phyloP scores from a whole-genome alignment of 2,113 vertebrate species.

The Cettia cetti region DNA sequence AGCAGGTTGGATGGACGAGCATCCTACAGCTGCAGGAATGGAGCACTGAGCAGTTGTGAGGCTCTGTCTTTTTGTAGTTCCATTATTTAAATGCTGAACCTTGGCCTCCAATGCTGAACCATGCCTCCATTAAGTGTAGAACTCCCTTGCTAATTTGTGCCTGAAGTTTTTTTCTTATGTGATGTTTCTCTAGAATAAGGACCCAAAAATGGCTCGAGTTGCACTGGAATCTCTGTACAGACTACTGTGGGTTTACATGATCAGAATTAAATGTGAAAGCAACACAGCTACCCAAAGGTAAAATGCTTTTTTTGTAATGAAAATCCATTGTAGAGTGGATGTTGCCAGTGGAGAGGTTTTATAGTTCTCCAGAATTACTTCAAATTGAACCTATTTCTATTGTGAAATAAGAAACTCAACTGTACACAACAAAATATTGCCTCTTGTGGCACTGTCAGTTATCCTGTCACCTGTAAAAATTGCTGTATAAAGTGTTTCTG shows the following conservation, averaged over 20 bases:
- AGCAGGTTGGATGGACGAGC: neutral
- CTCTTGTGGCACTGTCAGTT: neutral
- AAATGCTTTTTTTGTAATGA: neutral
- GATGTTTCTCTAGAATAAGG: constrained; percentile 86
- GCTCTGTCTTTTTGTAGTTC: neutral
- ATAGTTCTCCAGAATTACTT: neutral
- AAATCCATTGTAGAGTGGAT: neutral
- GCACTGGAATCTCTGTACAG: constrained; percentile 96
- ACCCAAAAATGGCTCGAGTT: constrained; percentile 99
- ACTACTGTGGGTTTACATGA: constrained; percentile 99
- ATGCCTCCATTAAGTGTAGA: neutral
- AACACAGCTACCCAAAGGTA: constrained; percentile 98
- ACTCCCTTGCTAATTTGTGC: neutral
- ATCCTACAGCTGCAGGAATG: neutral
- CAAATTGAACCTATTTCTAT: neutral
- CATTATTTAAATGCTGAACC: neutral
- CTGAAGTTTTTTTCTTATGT: neutral
- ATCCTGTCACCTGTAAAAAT: neutral
- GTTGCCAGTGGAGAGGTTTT: neutral
- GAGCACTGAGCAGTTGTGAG: neutral
- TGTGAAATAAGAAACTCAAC: neutral
- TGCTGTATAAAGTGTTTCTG: neutral
- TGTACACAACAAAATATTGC: neutral
- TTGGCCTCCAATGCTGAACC: neutral
- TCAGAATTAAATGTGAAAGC: constrained; percentile 99